A percentile compares a stretch with the other conserved stretches of the same genome.
Conservation (phyloP, 2,113 vertebrate species). For the Planiliza haematocheilus region DNA sequence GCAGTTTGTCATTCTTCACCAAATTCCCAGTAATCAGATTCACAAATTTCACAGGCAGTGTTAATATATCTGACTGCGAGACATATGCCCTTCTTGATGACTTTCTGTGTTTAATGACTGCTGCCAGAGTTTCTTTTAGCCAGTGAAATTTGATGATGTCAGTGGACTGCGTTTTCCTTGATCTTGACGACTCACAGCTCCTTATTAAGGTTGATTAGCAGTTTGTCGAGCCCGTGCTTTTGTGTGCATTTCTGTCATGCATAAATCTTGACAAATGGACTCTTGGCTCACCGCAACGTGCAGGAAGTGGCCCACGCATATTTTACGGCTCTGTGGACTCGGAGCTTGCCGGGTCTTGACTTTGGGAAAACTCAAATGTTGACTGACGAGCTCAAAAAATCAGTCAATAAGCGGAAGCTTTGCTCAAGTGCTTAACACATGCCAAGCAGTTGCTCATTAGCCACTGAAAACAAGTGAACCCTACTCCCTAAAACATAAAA, state of each 20-base stretch:
- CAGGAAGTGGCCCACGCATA: constrained; percentile 26
- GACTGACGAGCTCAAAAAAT: not conserved
- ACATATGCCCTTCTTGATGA: constrained; percentile 26
- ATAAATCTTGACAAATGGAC: constrained; percentile 64
- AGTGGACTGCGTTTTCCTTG: constrained; percentile 50
- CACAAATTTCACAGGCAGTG: not conserved
- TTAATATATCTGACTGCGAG: not conserved
- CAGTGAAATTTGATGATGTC: constrained; percentile 52
- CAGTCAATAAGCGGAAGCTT: not conserved
- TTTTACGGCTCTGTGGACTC: constrained; percentile 23
- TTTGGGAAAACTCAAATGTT: constrained; percentile 29
- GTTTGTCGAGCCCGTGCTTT: constrained; percentile 63
- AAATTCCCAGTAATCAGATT: not conserved
- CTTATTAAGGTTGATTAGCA: constrained; percentile 66
- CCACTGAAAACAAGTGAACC: not conserved
- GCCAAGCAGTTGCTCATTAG: constrained; percentile 9
- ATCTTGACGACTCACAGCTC: constrained; percentile 63
- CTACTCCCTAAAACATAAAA: not conserved
- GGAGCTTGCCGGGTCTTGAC: constrained; percentile 1
- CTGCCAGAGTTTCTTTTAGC: constrained; percentile 17
- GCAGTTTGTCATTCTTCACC: not conserved
- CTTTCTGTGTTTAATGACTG: constrained; percentile 13
- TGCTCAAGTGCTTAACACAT: not conserved
- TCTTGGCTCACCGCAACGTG: constrained; percentile 38
- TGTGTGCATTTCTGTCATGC: constrained; percentile 67